These are phyloP conservation scores for Tiaroga cobitis DNA, from an alignment of 2,797 vertebrate species.

Conservation along the genomic window DNA sequence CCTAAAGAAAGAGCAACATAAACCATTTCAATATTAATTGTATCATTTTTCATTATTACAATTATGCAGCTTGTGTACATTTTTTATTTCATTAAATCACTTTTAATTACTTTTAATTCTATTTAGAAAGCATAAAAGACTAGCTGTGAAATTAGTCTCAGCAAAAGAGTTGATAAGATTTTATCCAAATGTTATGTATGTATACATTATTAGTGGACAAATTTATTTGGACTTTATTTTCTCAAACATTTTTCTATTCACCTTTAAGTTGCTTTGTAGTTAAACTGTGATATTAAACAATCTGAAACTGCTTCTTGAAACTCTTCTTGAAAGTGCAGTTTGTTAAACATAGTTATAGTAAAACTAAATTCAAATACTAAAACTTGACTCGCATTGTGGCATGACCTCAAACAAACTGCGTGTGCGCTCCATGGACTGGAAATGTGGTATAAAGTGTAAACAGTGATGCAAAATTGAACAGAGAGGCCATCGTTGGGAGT, in stretches of 20 bases:
- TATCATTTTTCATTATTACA: background rate
- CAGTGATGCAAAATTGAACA: conserved; percentile 82
- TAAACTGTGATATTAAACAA: background rate
- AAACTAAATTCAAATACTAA: conserved; percentile 73
- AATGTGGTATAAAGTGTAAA: conserved; percentile 68
- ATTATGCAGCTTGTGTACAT: background rate
- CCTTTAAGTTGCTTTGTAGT: background rate
- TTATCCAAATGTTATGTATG: background rate
- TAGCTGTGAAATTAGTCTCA: background rate
- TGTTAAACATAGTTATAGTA: conserved; percentile 24
- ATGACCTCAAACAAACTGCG: conserved; percentile 79
- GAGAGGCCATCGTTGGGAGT: conserved; percentile 70
- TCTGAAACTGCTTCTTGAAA: background rate
- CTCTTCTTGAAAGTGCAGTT: background rate
- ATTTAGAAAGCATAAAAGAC: background rate
- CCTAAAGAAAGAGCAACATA: background rate
- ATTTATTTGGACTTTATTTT: background rate
- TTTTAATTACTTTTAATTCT: background rate
- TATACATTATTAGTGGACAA: background rate
- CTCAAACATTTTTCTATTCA: background rate
- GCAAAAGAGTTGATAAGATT: background rate
- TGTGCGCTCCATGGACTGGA: conserved; percentile 62
- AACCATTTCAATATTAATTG: background rate
- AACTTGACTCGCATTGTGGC: conserved; percentile 71
- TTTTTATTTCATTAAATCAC: background rate